A percentile compares a stretch with the other conserved stretches of the same genome.
phyloP scores from a whole-genome alignment of 2,797 vertebrate genomes.

The Myoxocephalus aenaeus region DNA sequence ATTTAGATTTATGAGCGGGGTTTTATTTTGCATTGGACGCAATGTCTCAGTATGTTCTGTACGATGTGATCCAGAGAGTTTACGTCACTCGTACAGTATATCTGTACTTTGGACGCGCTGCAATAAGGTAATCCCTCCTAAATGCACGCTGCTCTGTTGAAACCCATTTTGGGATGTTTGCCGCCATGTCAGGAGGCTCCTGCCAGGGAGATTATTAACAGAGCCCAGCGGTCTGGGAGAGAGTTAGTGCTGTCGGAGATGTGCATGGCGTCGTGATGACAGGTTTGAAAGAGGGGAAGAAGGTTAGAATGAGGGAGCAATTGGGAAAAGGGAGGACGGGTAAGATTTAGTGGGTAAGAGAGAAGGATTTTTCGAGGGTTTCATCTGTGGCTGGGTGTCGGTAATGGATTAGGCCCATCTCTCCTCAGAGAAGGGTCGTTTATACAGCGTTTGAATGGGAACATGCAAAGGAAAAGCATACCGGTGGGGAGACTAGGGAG shows the following conservation, averaged over 20 bases:
- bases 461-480: constrained; percentile 38
- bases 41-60: constrained; percentile 17
- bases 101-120: constrained; percentile 47
- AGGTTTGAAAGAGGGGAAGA: constrained; percentile 13
- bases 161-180: constrained; percentile 34
- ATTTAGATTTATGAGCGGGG: constrained; percentile 40
- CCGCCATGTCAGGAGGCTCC: constrained; percentile 42
- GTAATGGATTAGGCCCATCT: constrained; percentile 28
- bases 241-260: constrained; percentile 15
- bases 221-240: neutral
- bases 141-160: constrained; percentile 24
- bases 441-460: constrained; percentile 45
- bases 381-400: constrained; percentile 41
- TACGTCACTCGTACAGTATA: neutral
- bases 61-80: constrained; percentile 35
- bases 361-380: constrained; percentile 35
- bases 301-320: constrained; percentile 26
- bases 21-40: constrained; percentile 31
- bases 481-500: constrained; percentile 22
- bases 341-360: constrained; percentile 32
- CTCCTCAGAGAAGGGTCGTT: neutral
- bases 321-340: constrained; percentile 37
- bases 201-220: constrained; percentile 56
- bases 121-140: constrained; percentile 53
- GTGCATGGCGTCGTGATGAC: constrained; percentile 40